phyloP scores from a whole-genome alignment of 2,797 vertebrate genomes.

The Chiroxiphia lanceolata region DNA sequence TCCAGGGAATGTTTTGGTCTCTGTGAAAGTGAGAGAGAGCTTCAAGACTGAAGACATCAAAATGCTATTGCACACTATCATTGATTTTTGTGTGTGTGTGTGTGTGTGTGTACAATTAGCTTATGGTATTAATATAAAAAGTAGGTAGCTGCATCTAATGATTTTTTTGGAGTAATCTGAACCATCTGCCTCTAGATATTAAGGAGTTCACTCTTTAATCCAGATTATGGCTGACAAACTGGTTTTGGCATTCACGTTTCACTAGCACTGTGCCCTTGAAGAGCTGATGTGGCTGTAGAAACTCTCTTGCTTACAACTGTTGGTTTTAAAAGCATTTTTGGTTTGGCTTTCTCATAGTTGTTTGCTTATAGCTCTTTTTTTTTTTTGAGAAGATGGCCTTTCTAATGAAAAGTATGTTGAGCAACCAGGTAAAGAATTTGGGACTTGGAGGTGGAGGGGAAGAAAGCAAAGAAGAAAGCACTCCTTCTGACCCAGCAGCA shows the following conservation, averaged over 20 bases:
- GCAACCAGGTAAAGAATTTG: slow-evolving; percentile 92
- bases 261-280: slow-evolving; percentile 83
- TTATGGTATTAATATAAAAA: slow-evolving; percentile 75
- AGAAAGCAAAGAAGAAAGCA: slow-evolving; percentile 86
- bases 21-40: not conserved
- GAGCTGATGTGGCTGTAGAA: slow-evolving; percentile 75
- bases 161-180: slow-evolving; percentile 76
- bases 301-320: slow-evolving; percentile 19
- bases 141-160: slow-evolving; percentile 69
- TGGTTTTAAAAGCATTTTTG: not conserved
- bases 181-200: slow-evolving; percentile 91
- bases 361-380: not conserved
- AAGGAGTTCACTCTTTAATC: slow-evolving; percentile 88
- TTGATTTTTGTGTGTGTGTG: not conserved
- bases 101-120: slow-evolving; percentile 68
- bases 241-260: slow-evolving; percentile 80
- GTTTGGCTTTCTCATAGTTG: not conserved
- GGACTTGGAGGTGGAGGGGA: slow-evolving; percentile 91
- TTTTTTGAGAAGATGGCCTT: slow-evolving; percentile 83
- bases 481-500: slow-evolving; percentile 87
- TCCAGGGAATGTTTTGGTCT: not conserved
- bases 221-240: slow-evolving; percentile 90
- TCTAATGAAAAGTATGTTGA: slow-evolving; percentile 94
- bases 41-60: not conserved
- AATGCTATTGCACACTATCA: not conserved